These are phyloP conservation scores for Pelagia noctiluca DNA, from an alignment of 30 jellyfish, hydroid and myxozoan genomes.

Conservation along the genomic window DNA sequence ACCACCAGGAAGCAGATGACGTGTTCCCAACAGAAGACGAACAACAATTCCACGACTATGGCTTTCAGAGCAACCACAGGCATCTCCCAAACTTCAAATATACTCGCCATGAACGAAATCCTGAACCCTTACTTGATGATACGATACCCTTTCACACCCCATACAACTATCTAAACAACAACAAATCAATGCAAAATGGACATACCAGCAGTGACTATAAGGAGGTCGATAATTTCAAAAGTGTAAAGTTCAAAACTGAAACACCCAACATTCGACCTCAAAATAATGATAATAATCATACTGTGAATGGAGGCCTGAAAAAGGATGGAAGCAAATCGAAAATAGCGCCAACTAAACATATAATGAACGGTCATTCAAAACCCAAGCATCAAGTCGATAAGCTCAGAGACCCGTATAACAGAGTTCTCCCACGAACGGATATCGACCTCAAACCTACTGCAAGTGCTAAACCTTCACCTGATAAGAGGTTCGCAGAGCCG, in stretches of 20 bases:
- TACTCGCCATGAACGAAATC: not conserved
- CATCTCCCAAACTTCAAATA: not conserved
- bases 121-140: not conserved
- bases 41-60: not conserved
- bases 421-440: constrained; percentile 71
- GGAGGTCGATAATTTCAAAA: not conserved
- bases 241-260: not conserved
- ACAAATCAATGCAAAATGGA: not conserved
- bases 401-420: constrained; percentile 42
- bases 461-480: not conserved
- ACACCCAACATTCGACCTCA: not conserved
- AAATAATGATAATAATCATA: not conserved
- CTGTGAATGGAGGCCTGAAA: not conserved
- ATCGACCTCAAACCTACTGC: constrained; percentile 16
- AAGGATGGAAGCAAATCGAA: not conserved
- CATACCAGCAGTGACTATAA: not conserved
- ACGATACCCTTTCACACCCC: not conserved
- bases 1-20: not conserved
- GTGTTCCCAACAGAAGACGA: not conserved
- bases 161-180: too few relatives aligned
- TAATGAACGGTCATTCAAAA: not conserved
- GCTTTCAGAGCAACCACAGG: not conserved
- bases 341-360: not conserved
- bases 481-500: constrained; percentile 10
- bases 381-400: constrained; percentile 15